Conservation (phyloP, 2,797 vertebrate genomes). For the Sitta carolinensis region DNA sequence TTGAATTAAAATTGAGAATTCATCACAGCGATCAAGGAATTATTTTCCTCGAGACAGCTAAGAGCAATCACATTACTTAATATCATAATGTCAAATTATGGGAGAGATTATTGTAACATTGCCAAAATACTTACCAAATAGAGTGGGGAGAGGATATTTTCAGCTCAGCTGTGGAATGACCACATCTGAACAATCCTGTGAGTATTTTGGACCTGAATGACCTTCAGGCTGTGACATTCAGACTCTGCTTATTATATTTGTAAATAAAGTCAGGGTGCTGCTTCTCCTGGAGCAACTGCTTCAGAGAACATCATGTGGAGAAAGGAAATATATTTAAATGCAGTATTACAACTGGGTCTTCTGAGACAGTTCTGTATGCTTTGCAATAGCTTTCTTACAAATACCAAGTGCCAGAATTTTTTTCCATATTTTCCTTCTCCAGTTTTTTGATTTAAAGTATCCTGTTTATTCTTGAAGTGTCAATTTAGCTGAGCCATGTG, state of each 20-base stretch:
- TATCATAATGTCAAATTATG: neutral
- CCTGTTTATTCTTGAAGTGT: neutral
- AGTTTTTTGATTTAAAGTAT: neutral
- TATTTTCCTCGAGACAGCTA: neutral
- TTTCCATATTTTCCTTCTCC: neutral
- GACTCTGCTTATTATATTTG: neutral
- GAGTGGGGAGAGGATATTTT: neutral
- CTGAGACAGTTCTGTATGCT: neutral
- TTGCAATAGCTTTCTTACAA: neutral
- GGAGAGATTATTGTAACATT: neutral
- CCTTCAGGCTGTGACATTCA: neutral
- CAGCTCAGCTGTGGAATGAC: neutral
- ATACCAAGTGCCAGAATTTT: neutral
- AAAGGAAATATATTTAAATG: neutral
- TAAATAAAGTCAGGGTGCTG: neutral
- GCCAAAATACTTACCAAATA: neutral
- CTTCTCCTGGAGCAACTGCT: neutral
- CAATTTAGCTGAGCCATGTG: neutral
- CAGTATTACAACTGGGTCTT: neutral
- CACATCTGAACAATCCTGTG: neutral
- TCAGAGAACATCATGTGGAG: neutral
- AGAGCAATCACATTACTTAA: neutral
- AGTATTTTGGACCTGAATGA: neutral
- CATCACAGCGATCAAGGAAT: neutral
- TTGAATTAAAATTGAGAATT: neutral